Evolutionary conservation across 2,888 invertebrate genomes (phyloP).

Genomic region (Nemoura dubitans): DNA sequence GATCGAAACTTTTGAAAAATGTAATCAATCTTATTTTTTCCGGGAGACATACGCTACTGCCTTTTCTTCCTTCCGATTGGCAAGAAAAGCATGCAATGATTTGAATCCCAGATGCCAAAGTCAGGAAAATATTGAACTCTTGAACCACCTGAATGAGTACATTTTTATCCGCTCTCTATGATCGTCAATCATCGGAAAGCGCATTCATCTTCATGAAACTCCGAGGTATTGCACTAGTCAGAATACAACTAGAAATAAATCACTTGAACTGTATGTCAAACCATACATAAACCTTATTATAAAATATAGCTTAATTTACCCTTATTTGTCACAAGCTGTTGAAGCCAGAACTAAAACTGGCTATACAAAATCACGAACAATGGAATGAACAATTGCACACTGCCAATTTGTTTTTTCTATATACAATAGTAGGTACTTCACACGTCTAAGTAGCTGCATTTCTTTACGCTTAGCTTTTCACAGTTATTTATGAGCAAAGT

Average conservation of each 20-base stretch:
- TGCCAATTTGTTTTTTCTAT: neutral
- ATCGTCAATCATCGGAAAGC: neutral
- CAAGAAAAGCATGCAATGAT: neutral
- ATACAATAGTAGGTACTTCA: neutral
- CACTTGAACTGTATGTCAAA: neutral
- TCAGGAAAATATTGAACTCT: neutral
- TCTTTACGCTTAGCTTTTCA: neutral
- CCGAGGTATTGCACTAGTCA: neutral
- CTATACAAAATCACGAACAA: neutral
- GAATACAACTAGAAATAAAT: neutral
- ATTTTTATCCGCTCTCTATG: neutral
- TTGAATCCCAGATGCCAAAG: neutral
- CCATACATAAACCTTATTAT: neutral
- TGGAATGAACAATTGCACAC: neutral
- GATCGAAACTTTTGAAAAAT: neutral
- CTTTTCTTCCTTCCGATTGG: neutral
- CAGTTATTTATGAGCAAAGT: slow-evolving; percentile 18
- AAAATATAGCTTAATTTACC: too few relatives aligned
- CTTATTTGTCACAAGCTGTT: too few relatives aligned
- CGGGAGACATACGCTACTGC: neutral
- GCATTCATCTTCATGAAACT: neutral
- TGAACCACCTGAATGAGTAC: neutral
- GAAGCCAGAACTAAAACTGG: too few relatives aligned
- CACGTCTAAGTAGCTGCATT: neutral
- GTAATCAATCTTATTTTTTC: neutral